Evolutionary conservation across 2,113 vertebrate species (phyloP), one percentile per base, ranked within the genome.

Genomic region (Elachura formosa): DNA sequence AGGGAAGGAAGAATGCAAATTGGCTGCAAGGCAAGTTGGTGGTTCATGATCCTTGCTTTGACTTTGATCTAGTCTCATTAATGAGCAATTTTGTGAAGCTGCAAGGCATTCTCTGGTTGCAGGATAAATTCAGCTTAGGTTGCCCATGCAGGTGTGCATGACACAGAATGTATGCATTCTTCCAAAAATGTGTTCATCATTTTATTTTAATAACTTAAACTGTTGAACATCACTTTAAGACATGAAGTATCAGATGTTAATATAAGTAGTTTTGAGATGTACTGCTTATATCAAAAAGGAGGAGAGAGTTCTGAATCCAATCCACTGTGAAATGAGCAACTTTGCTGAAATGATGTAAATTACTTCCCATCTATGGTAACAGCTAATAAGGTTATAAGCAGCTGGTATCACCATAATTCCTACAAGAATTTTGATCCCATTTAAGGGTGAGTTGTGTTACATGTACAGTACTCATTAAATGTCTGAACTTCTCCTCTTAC

Each of bases 31-130:
- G 62, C 78, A 94, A 90, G 71, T 85, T 95, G 33, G 63, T 90
- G 14, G 74, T 85, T 96, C 92, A 83, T 68, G 82, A 90, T 94
- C 85, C 76, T 95, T 87, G 58, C 77, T 92, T 94, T 94, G 74
- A 58, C 87, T 94, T 90, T 96, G 80, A 93, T 96, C 81, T 81
- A 75, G 80, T 87, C 62, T 93, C 49, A 91, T 89, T 92, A 95
- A 87, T 66, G 80, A 95, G 34, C 45, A 82, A 45, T 89, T 95
- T 92, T 87, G 41, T 2, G 7, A 89, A 94, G 76, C 49, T 92
- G 45, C 34, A 75, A 91, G 56, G 64, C 91, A 48, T 84, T 91
- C 29, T 85, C 26, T 76, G 66, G 49, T 84, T 92, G 62, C 66
- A 91, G 80, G 58, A 92, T 43, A 91, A 87, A 95, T 91, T 95